Conservation (phyloP, 2,113 vertebrate genomes). For the Helogale parvula region DNA sequence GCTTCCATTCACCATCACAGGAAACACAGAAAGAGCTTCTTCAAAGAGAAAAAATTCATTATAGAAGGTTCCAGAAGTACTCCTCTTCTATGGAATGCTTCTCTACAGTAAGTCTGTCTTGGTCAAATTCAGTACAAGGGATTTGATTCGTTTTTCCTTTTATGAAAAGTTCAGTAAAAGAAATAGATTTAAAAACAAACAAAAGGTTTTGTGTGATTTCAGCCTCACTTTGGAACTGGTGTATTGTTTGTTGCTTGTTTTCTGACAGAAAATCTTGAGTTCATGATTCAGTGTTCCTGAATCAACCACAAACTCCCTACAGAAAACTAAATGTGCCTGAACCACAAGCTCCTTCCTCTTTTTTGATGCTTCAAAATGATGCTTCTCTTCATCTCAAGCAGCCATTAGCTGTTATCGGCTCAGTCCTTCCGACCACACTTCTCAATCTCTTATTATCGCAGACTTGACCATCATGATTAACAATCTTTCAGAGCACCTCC, state of each 20-base stretch:
- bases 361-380: background rate
- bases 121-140: background rate
- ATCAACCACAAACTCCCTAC: constrained; percentile 46
- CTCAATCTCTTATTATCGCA: background rate
- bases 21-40: background rate
- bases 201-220: background rate
- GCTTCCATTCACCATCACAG: background rate
- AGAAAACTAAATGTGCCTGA: constrained; percentile 45
- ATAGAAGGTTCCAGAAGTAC: background rate
- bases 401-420: background rate
- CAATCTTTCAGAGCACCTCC: background rate
- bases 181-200: background rate
- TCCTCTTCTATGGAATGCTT: background rate
- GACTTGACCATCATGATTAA: background rate
- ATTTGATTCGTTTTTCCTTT: background rate
- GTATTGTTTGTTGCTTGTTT: background rate
- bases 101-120: background rate
- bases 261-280: constrained; percentile 34
- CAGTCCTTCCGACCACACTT: background rate
- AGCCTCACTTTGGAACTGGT: background rate
- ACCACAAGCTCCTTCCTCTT: background rate
- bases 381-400: background rate
- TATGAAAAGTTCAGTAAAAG: background rate
- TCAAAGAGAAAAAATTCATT: background rate
- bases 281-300: constrained; percentile 47